Evolutionary conservation across 2,113 vertebrate genomes (phyloP).

Genomic region (Atractosteus spatula): DNA sequence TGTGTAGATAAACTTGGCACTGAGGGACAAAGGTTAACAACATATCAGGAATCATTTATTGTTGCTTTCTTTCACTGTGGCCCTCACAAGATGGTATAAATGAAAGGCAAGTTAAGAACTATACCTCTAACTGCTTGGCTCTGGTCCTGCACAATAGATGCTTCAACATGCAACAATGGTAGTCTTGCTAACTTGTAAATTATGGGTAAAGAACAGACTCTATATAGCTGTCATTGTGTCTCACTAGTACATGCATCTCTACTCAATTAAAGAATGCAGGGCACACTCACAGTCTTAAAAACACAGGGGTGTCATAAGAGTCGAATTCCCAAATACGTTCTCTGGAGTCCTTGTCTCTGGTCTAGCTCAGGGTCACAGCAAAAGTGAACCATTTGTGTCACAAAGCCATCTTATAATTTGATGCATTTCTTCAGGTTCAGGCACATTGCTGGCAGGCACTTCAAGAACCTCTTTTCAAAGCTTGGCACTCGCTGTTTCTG

Average conservation of each 20-base stretch:
- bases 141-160: neutral
- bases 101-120: neutral
- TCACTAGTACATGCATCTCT: too few relatives aligned
- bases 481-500: too few relatives aligned
- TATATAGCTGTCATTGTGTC: too few relatives aligned
- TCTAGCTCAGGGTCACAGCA: slow-evolving; percentile 1
- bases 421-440: too few relatives aligned
- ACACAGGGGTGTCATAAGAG: neutral
- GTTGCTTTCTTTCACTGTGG: neutral
- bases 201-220: too few relatives aligned
- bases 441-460: too few relatives aligned
- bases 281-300: neutral
- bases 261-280: neutral
- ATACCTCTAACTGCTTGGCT: neutral
- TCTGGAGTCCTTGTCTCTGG: slow-evolving; percentile 1
- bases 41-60: slow-evolving; percentile 7
- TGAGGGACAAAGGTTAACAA: slow-evolving; percentile 2
- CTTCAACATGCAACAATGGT: neutral
- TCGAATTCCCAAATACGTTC: neutral
- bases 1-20: slow-evolving; percentile 1
- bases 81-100: neutral
- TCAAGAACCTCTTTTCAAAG: too few relatives aligned
- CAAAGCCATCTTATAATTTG: too few relatives aligned
- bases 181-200: neutral
- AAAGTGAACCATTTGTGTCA: too few relatives aligned